Conservation (phyloP, 2,113 vertebrate species). For the Montifringilla adamsi region DNA sequence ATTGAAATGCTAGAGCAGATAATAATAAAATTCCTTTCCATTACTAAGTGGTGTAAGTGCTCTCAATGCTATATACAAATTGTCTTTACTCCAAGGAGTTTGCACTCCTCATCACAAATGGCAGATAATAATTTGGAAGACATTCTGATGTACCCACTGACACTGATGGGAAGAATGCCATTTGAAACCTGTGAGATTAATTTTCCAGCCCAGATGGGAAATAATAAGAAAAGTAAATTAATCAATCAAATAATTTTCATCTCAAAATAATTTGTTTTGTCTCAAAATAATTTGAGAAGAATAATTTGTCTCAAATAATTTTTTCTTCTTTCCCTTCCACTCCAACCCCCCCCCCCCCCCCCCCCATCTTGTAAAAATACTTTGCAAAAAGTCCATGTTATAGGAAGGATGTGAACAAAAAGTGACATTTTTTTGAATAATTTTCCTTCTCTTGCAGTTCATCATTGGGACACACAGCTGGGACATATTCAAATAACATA, state of each 20-base stretch:
- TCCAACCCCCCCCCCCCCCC: rapidly evolving
- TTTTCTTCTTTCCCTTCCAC: not conserved
- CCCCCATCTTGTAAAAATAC: not conserved
- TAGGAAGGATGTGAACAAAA: not conserved
- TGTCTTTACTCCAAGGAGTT: not conserved
- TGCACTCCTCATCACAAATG: not conserved
- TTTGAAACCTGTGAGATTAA: not conserved
- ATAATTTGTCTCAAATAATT: not conserved
- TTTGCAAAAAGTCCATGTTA: not conserved
- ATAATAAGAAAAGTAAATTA: no score
- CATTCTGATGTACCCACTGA: not conserved
- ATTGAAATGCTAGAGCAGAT: not conserved
- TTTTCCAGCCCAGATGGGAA: not conserved
- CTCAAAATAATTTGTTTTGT: no score
- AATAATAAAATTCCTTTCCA: not conserved
- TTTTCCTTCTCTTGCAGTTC: not conserved
- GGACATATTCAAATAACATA: not conserved
- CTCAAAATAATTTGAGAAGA: no score
- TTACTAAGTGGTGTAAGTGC: not conserved
- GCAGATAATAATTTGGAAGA: not conserved
- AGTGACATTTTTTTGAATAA: not conserved
- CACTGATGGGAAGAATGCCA: not conserved
- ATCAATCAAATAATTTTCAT: no score
- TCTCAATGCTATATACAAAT: not conserved
- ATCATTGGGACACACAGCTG: not conserved